phyloP scores from a whole-genome alignment of 1,140 invertebrate genomes.

The Lanistes nyassanus region DNA sequence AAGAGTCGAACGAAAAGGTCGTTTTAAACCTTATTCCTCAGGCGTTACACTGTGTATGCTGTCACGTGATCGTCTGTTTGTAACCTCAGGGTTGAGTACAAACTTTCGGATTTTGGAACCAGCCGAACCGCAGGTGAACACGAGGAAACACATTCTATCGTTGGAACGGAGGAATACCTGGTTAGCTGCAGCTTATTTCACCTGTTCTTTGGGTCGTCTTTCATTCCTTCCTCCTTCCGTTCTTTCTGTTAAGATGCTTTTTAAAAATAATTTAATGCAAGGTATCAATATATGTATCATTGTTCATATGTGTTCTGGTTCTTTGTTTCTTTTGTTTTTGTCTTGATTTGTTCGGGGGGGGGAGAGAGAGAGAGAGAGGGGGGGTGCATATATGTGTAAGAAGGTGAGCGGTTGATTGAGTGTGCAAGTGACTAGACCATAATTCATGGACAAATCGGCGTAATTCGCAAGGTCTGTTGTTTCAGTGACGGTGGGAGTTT shows the following conservation, averaged over 20 bases:
- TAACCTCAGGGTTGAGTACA: constrained; percentile 79
- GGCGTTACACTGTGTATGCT: no score
- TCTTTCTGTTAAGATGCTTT: no score
- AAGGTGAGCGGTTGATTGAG: background rate
- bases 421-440: background rate
- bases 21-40: background rate
- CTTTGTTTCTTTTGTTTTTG: background rate
- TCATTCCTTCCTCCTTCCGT: no score
- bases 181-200: constrained; percentile 30
- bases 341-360: background rate
- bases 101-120: constrained; percentile 96
- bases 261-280: background rate
- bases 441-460: no score
- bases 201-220: background rate
- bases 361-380: constrained; percentile 7
- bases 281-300: background rate
- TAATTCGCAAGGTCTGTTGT: no score
- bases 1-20: no score
- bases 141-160: constrained; percentile 93
- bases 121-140: constrained; percentile 91
- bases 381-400: background rate
- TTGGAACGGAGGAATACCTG: constrained; percentile 96
- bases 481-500: no score
- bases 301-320: no score
- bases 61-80: background rate